phyloP scores from a whole-genome alignment of 2,113 vertebrate species.

The Odocoileus hemionus region DNA sequence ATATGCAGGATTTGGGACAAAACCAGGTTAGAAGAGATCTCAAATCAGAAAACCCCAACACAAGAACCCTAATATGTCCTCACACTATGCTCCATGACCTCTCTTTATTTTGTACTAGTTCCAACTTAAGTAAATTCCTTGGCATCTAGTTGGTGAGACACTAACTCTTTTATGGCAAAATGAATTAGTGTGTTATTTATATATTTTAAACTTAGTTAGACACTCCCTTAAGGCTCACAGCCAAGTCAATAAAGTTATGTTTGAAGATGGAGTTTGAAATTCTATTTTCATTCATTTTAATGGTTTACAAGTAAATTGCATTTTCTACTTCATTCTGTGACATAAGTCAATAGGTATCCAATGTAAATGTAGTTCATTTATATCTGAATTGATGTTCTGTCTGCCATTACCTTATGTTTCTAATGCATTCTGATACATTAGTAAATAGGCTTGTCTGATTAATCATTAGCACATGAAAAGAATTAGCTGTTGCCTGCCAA shows the following conservation, averaged over 20 bases:
- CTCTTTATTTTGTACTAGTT: constrained; percentile 37
- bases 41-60: background rate
- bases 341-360: constrained; percentile 95
- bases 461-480: constrained; percentile 88
- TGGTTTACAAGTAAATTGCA: constrained; percentile 90
- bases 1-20: background rate
- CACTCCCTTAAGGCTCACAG: constrained; percentile 67
- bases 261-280: constrained; percentile 81
- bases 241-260: constrained; percentile 79
- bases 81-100: background rate
- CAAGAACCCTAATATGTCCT: background rate
- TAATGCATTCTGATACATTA: constrained; percentile 98
- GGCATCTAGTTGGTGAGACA: constrained; percentile 12
- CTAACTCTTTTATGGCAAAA: constrained; percentile 64
- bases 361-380: constrained; percentile 98
- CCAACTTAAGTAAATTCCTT: constrained; percentile 41
- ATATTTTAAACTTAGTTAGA: constrained; percentile 72
- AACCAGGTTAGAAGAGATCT: background rate
- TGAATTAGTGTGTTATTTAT: constrained; percentile 73
- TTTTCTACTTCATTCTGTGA: constrained; percentile 96
- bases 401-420: constrained; percentile 98
- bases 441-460: constrained; percentile 93
- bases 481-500: constrained; percentile 93
- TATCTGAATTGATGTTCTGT: constrained; percentile 99
- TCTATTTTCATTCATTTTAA: constrained; percentile 83